Percentiles rank a stretch among this genome's conserved stretches.
These are phyloP conservation scores for Pecten maximus DNA, from an alignment of 2,888 invertebrate genomes.

Conservation along the genomic window DNA sequence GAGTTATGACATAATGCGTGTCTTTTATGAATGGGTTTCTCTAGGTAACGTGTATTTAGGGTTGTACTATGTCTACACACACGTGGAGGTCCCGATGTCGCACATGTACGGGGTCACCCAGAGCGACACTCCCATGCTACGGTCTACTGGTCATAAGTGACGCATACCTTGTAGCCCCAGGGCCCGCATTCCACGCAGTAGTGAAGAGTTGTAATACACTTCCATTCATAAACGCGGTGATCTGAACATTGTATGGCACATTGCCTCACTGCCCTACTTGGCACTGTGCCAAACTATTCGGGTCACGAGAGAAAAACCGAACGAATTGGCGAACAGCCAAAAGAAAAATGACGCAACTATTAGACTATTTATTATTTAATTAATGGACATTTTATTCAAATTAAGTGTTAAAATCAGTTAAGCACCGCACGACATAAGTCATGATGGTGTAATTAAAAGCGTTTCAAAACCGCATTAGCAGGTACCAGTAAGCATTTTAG, in stretches of 20 bases:
- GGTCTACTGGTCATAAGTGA: constrained; percentile 1
- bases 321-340: constrained; percentile 5
- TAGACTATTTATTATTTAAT: neutral
- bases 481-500: neutral
- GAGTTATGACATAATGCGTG: neutral
- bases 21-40: neutral
- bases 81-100: neutral
- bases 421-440: neutral
- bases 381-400: neutral
- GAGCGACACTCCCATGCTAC: neutral
- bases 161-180: neutral
- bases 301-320: neutral
- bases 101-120: neutral
- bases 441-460: neutral
- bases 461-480: neutral
- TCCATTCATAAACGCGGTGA: neutral
- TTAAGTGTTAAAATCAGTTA: neutral
- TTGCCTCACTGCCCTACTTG: constrained; percentile 33
- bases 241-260: neutral
- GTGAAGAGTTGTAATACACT: neutral
- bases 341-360: neutral
- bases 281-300: constrained; percentile 8
- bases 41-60: neutral
- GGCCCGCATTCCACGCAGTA: constrained; percentile 17
- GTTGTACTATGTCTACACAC: neutral